Evolutionary conservation across 2,888 invertebrate species (phyloP).

Genomic region (Malthinus flaveolus): DNA sequence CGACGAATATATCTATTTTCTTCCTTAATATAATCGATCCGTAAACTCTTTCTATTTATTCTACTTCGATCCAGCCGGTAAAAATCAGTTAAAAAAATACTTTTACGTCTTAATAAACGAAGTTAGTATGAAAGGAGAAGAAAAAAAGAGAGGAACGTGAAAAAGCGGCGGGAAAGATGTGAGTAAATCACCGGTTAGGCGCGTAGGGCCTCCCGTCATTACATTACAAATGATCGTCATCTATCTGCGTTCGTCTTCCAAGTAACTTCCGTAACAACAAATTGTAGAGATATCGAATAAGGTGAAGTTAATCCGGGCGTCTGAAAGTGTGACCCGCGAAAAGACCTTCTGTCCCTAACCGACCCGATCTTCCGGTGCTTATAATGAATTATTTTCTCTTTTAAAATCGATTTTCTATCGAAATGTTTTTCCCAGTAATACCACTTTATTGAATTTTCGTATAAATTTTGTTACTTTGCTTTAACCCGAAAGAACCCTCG

Average conservation of each 20-base stretch:
- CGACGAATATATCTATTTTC: too few relatives aligned
- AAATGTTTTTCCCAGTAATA: not conserved
- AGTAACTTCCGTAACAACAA: conserved; percentile 41
- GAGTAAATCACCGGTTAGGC: conserved; percentile 50
- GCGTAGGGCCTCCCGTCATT: conserved; percentile 47
- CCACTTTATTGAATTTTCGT: not conserved
- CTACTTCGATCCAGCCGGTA: too few relatives aligned
- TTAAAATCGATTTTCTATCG: conserved; percentile 17
- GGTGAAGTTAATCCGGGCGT: conserved; percentile 31
- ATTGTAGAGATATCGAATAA: conserved; percentile 37
- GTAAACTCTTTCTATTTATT: too few relatives aligned
- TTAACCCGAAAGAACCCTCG: not conserved
- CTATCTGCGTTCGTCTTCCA: conserved; percentile 48
- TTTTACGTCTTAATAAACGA: conserved; percentile 24
- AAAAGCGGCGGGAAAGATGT: conserved; percentile 38
- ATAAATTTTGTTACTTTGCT: not conserved
- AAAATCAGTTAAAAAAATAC: conserved; percentile 7
- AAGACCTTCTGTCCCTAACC: conserved; percentile 32
- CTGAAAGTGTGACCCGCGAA: conserved; percentile 29
- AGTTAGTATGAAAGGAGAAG: conserved; percentile 13
- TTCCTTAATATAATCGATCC: too few relatives aligned
- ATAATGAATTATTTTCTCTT: conserved; percentile 33
- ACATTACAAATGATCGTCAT: conserved; percentile 51
- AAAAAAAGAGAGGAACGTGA: conserved; percentile 18
- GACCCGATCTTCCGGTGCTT: conserved; percentile 34